Evolutionary conservation across 2,113 vertebrate species (phyloP), one percentile per base, ranked within the genome.

Genomic region (Tricholaema leucomelas): DNA sequence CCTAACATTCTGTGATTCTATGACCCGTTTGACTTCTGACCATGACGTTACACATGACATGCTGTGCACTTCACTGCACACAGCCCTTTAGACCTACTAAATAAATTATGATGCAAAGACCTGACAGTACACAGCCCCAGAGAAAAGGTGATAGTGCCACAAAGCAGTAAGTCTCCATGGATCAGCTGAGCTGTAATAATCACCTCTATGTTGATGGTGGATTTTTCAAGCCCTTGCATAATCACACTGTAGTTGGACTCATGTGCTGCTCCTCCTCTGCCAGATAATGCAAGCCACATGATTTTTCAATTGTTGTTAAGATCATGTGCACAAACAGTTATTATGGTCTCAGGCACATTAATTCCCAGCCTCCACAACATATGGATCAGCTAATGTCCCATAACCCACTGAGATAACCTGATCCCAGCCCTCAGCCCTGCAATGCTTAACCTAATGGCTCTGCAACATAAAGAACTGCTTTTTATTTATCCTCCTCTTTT

Each of bases 41-140:
- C 8, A 76, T 35, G n/a, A 44, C 0, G 0, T 15, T 69, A 58
- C 69, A 74, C 24, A 18, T 16, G n/a, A n/a, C 12, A 17, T 2
- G 2, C 67, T 40, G 30, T 33, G 31, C 12, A 79, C 2, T 2
- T 23, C 48, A 44, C 7, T 35, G 30, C 10, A 8, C 23, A 23
- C 12, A 48, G 20, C 10, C 16, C 10, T 81, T 36, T 23, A 74
- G n/a, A 82, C 56, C 15, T 17, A 56, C 15, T 67, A 50, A 86
- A 59, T 35, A 70, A 66, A 81, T 52, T 8, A 6, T 1, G 13
- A 50, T 83, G 73, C 19, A 48, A 50, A 61, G 63, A 40, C 33
- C 33, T 58, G 42, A 36, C 36, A n/a, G n/a, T 40, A 31, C n/a
- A 15, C 0, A 3, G 31, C 19, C 61, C n/a, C 35, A 59, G 64